These are phyloP conservation scores for Sander lucioperca DNA, from an alignment of 2,113 vertebrate species.

Conservation along the genomic window DNA sequence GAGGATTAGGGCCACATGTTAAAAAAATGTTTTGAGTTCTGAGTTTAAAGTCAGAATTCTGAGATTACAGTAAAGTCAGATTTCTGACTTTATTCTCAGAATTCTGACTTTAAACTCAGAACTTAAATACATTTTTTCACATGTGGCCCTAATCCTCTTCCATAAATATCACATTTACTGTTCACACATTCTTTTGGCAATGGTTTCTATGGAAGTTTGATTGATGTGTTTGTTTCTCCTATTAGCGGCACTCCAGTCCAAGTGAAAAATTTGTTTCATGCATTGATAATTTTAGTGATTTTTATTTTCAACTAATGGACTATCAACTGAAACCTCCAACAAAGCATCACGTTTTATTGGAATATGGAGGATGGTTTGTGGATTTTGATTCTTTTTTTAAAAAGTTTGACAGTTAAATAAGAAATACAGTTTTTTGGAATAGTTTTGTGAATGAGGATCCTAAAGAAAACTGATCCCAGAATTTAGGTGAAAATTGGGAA, in stretches of 20 bases:
- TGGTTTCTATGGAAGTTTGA: not conserved
- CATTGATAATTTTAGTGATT: not conserved
- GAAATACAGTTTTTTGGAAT: not conserved
- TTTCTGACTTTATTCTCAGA: no score
- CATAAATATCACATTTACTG: not conserved
- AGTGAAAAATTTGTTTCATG: not conserved
- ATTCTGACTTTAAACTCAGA: no score
- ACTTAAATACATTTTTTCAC: no score
- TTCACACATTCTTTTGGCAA: not conserved
- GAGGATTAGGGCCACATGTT: no score
- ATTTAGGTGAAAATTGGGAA: not conserved
- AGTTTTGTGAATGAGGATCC: conserved; percentile 1
- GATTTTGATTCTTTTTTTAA: not conserved
- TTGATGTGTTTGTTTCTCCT: not conserved
- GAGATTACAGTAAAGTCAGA: no score
- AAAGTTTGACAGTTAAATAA: not conserved
- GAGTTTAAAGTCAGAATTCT: no score
- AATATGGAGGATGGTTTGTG: not conserved
- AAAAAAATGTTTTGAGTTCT: no score
- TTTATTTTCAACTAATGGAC: not conserved
- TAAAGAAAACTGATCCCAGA: not conserved
- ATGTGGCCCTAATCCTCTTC: no score
- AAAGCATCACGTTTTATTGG: not conserved
- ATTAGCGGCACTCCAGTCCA: not conserved
- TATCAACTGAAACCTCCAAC: not conserved